Percentiles rank a stretch among this genome's conserved stretches.
phyloP scores from a whole-genome alignment of 2,113 vertebrate genomes.

The Podarcis muralis region DNA sequence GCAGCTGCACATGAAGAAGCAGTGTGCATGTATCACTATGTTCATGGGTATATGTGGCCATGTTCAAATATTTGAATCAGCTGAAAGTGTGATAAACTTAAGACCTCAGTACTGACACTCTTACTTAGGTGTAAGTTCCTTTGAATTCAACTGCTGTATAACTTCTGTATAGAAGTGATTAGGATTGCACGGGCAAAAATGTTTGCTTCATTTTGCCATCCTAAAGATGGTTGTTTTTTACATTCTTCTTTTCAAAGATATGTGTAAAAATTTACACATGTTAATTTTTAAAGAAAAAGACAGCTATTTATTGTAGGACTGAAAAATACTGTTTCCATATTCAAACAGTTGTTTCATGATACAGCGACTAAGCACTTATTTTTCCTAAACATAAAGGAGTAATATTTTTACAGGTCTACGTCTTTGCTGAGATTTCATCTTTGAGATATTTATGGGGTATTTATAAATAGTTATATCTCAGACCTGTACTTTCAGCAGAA shows the following conservation, averaged over 20 bases:
- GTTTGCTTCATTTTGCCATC: not conserved
- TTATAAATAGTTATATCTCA: not conserved
- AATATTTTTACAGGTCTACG: conserved; percentile 51
- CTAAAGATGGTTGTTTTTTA: not conserved
- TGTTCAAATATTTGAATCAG: not conserved
- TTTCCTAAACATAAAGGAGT: not conserved
- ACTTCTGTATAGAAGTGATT: too few relatives aligned
- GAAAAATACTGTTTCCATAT: not conserved
- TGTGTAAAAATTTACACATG: not conserved
- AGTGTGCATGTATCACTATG: not conserved
- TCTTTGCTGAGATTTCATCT: conserved; percentile 4
- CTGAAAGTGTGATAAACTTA: not conserved
- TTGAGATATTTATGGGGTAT: not conserved
- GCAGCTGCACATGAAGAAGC: not conserved
- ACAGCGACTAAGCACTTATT: not conserved
- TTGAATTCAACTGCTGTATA: too few relatives aligned
- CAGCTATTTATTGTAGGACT: not conserved
- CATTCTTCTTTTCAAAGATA: not conserved
- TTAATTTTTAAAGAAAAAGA: not conserved
- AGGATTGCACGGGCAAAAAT: not conserved
- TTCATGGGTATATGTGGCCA: not conserved
- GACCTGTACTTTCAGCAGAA: not conserved
- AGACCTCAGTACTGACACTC: too few relatives aligned
- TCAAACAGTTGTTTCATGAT: conserved; percentile 6
- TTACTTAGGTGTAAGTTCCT: too few relatives aligned